phyloP scores from a whole-genome alignment of 2,888 invertebrate genomes.

The Meghimatium bilineatum region DNA sequence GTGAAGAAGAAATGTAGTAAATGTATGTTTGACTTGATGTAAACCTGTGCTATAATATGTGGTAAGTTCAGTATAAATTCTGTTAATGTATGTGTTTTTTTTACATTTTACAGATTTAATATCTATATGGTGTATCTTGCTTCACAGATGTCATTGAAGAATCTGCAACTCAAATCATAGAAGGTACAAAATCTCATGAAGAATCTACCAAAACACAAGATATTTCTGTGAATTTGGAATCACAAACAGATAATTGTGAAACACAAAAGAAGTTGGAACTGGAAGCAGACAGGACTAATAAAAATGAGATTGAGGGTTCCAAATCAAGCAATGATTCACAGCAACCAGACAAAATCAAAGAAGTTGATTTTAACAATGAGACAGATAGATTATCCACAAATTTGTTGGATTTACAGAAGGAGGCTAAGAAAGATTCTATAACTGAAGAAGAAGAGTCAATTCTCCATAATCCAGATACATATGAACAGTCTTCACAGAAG shows the following conservation, averaged over 20 bases:
- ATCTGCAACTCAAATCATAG: not conserved
- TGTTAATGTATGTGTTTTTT: too few relatives aligned
- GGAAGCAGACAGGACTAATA: not conserved
- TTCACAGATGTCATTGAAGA: conserved; percentile 4
- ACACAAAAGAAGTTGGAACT: not conserved
- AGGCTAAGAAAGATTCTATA: not conserved
- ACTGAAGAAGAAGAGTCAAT: not conserved
- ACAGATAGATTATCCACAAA: not conserved
- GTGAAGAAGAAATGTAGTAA: too few relatives aligned
- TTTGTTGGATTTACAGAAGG: not conserved
- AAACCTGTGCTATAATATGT: too few relatives aligned
- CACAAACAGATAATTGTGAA: not conserved
- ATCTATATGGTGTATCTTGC: not conserved
- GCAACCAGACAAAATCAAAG: not conserved
- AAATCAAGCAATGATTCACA: not conserved
- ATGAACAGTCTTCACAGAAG: too few relatives aligned
- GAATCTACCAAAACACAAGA: not conserved
- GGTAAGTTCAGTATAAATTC: too few relatives aligned
- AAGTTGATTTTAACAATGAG: not conserved
- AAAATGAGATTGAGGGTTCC: not conserved
- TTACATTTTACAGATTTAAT: not conserved
- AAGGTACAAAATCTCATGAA: not conserved
- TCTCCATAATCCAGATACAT: not conserved
- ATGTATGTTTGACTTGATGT: too few relatives aligned
- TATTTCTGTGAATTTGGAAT: not conserved